These are phyloP conservation scores for Nyctibius bracteatus DNA, from an alignment of 2,113 vertebrate genomes.

Conservation along the genomic window DNA sequence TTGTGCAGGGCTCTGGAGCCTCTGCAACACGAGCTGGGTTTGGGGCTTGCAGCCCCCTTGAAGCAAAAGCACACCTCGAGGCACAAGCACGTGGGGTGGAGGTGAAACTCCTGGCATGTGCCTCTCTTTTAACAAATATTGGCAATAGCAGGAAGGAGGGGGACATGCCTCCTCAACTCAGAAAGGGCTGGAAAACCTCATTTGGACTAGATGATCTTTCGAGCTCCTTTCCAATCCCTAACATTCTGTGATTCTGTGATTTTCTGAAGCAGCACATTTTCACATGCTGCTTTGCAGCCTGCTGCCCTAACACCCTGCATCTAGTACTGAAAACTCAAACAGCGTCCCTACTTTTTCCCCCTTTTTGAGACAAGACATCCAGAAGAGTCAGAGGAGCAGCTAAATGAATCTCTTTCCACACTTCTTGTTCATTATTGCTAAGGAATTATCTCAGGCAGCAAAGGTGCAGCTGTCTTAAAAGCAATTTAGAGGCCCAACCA, in stretches of 20 bases:
- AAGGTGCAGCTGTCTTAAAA: neutral
- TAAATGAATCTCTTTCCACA: neutral
- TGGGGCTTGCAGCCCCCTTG: neutral
- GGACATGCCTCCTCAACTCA: neutral
- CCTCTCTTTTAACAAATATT: neutral
- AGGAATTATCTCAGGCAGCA: neutral
- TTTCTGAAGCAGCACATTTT: neutral
- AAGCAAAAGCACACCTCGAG: neutral
- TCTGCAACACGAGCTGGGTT: accelerated
- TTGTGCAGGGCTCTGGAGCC: neutral
- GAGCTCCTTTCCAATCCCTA: no score
- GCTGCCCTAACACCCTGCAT: neutral
- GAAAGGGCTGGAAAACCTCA: neutral
- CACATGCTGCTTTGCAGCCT: neutral
- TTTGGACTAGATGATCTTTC: no score
- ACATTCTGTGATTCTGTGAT: no score
- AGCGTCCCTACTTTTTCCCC: neutral
- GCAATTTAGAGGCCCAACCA: neutral
- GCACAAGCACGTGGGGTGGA: neutral
- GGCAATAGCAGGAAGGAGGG: neutral
- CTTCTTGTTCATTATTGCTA: neutral
- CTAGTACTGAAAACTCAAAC: neutral
- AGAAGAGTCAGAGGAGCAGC: neutral
- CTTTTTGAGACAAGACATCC: neutral
- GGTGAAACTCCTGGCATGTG: neutral